These are phyloP conservation scores for Acheta domesticus DNA, from an alignment of 2,888 invertebrate genomes.

Conservation along the genomic window DNA sequence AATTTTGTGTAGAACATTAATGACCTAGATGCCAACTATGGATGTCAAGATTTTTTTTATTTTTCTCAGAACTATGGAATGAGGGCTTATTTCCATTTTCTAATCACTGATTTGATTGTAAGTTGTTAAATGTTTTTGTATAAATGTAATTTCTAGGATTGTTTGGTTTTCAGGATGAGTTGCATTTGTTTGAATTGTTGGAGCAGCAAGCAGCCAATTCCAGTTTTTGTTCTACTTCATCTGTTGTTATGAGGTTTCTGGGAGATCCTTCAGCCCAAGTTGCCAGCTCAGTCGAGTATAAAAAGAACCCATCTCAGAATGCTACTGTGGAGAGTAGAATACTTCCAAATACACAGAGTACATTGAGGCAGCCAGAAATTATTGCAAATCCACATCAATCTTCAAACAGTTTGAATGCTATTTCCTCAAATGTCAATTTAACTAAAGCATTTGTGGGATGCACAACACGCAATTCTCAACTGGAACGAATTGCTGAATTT, in stretches of 20 bases:
- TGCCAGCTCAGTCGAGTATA: background rate
- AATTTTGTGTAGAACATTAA: no score
- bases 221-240: constrained; percentile 68
- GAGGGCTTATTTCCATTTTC: no score
- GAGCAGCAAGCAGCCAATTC: constrained; percentile 68
- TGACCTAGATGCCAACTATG: no score
- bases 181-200: constrained; percentile 69
- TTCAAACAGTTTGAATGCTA: background rate
- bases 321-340: no score
- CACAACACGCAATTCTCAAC: background rate
- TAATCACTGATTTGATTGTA: no score
- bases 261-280: constrained; percentile 42
- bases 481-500: background rate
- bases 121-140: no score
- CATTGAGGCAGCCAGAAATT: background rate
- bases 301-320: background rate
- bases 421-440: background rate
- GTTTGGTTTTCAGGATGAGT: constrained; percentile 24
- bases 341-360: no score
- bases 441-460: background rate
- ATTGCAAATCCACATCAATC: background rate
- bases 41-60: no score
- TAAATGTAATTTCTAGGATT: no score
- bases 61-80: no score
- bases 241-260: constrained; percentile 57